A percentile compares a stretch with the other conserved stretches of the same genome.
Evolutionary conservation across 2,113 vertebrate genomes (phyloP).

Genomic region (Poecile atricapillus): DNA sequence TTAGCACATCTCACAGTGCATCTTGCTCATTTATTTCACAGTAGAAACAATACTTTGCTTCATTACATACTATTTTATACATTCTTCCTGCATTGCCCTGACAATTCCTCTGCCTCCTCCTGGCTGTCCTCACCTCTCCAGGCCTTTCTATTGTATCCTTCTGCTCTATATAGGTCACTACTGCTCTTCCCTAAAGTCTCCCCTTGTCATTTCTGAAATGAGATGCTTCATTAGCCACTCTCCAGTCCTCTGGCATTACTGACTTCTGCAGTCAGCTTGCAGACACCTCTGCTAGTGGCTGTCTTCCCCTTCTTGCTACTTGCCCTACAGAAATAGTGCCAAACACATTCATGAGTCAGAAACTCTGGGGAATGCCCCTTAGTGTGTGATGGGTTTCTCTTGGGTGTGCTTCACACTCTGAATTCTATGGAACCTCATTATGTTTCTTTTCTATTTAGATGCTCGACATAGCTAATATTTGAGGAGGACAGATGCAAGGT

Average conservation of each 20-base stretch:
- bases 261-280: constrained; percentile 33
- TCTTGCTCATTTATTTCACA: neutral
- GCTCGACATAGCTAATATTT: neutral
- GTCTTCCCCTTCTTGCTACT: neutral
- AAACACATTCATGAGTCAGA: neutral
- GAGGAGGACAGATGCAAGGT: neutral
- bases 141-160: neutral
- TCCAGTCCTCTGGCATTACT: constrained; percentile 23
- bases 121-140: constrained; percentile 14
- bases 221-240: constrained; percentile 56
- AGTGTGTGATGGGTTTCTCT: neutral
- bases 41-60: neutral
- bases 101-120: neutral
- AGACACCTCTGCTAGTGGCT: constrained; percentile 29
- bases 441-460: neutral
- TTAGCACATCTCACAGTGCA: neutral
- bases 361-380: constrained; percentile 45
- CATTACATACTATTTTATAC: neutral
- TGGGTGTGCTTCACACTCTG: neutral
- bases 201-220: constrained; percentile 20
- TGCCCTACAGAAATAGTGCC: constrained; percentile 34
- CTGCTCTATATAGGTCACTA: constrained; percentile 50
- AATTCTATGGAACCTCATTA: neutral
- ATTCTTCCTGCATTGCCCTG: neutral
- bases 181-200: constrained; percentile 14